Conservation (phyloP, 1,140 invertebrate species). For the Platyscapa corneri region DNA sequence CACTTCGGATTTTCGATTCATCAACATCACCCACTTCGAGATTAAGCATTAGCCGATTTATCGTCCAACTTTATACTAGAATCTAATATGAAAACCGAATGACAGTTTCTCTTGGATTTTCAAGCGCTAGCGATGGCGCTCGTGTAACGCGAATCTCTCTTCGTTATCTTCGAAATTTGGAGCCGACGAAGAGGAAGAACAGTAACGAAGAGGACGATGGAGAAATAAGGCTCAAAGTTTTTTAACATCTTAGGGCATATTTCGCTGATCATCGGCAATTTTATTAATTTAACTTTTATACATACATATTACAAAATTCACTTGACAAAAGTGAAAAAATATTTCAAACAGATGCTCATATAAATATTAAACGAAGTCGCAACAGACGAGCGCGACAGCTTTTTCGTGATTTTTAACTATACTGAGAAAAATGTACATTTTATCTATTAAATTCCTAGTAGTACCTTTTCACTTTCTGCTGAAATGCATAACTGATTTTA, state of each 20-base stretch:
- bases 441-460: neutral
- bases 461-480: too few species aligned
- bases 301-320: neutral
- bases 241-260: neutral
- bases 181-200: neutral
- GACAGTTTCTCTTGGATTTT: neutral
- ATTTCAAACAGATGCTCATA: neutral
- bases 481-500: too few species aligned
- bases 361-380: neutral
- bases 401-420: too few species aligned
- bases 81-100: slow-evolving; percentile 26
- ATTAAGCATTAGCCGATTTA: slow-evolving; percentile 22
- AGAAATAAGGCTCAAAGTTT: neutral
- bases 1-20: slow-evolving; percentile 23
- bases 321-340: neutral
- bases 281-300: neutral
- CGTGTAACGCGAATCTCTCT: neutral
- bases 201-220: neutral
- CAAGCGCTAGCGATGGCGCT: neutral
- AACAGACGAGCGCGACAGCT: neutral
- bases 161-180: neutral
- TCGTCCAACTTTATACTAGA: neutral
- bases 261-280: neutral
- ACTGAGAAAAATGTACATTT: neutral
- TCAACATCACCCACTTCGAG: neutral